These are phyloP conservation scores for Leptinotarsa lineolata DNA, from an alignment of 1,140 invertebrate species.

Conservation along the genomic window DNA sequence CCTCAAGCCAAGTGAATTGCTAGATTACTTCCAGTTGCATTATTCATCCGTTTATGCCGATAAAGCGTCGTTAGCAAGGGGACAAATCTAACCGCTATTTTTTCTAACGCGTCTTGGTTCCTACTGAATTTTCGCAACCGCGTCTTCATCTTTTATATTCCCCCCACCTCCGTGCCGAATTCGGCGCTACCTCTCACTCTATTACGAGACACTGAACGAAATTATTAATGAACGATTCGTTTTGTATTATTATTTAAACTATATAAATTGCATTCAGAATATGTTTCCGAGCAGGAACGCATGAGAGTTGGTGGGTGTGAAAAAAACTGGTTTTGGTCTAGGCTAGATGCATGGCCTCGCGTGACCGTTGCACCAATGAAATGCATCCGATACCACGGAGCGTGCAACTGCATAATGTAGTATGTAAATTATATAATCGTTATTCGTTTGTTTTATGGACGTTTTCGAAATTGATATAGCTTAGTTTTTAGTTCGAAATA, in stretches of 20 bases:
- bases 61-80: background rate
- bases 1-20: background rate
- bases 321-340: conserved; percentile 9
- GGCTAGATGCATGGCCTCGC: background rate
- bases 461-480: no score
- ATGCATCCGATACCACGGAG: background rate
- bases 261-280: conserved; percentile 55
- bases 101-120: background rate
- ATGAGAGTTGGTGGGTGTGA: conserved; percentile 22
- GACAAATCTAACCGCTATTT: conserved; percentile 9
- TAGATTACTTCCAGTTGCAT: no score
- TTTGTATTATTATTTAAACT: conserved; percentile 54
- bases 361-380: conserved; percentile 4
- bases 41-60: background rate
- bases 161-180: conserved; percentile 10
- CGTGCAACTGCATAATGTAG: background rate
- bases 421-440: background rate
- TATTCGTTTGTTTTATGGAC: background rate
- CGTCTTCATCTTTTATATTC: background rate
- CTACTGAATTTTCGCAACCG: conserved; percentile 6
- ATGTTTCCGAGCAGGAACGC: conserved; percentile 50
- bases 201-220: background rate
- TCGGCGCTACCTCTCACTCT: background rate
- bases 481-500: no score
- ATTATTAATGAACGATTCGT: conserved; percentile 24